Evolutionary conservation across 2,888 invertebrate genomes (phyloP), one percentile per base, ranked within the genome.

Genomic region (Erebia aethiops): DNA sequence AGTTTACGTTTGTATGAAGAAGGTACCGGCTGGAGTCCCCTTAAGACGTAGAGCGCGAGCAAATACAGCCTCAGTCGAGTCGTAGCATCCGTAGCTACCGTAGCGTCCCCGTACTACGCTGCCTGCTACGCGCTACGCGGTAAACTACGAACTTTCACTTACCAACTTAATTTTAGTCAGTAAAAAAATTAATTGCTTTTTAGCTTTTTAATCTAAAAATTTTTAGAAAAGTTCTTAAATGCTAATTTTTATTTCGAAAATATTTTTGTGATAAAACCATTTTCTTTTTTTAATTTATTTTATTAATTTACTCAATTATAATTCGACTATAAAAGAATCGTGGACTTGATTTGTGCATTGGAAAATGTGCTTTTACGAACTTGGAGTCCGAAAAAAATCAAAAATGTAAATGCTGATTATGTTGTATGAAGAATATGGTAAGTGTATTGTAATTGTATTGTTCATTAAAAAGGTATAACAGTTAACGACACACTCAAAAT

Each of bases 1-100:
- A n/a, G n/a, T n/a, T n/a, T n/a, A n/a, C n/a, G n/a, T n/a, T n/a
- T n/a, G n/a, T n/a, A n/a, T n/a, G n/a, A n/a, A n/a, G n/a, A n/a
- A n/a, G n/a, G n/a, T n/a, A n/a, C n/a, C n/a, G n/a, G n/a, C n/a
- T n/a, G n/a, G n/a, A n/a, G n/a, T n/a, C n/a, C n/a, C n/a, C n/a
- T n/a, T 14, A 62, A 49, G 49, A 62, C 62, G 49, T 61, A 61
- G 58, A 49, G 13, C 10, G 21, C 41, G 35, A 64, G 64, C 35
- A 41, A 35, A 51, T 16, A 64, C 64, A 64, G 74, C 69, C 70
- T 74, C 74, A 77, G 76, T 77, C 63, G 62, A 35, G 41, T 41
- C 69, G 72, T 70, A 77, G 77, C 74, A 67, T 65, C 69, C 77
- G 76, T 74, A 72, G 69, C 70, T 61, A 63, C 16, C 77, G 74